These are phyloP conservation scores for Mamestra brassicae DNA, from an alignment of 2,888 invertebrate species.

Conservation along the genomic window DNA sequence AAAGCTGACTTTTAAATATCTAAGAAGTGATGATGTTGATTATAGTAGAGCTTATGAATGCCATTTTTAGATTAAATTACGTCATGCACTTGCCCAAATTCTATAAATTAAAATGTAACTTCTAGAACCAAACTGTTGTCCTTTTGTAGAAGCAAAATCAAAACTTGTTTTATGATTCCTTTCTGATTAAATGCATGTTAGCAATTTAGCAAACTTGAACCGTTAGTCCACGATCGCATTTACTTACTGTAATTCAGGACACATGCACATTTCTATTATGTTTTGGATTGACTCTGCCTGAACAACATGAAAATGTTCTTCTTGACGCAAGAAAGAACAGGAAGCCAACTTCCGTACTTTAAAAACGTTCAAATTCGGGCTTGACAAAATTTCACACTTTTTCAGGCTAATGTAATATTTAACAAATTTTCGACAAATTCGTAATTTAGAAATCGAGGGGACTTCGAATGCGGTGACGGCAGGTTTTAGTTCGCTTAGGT, in stretches of 20 bases:
- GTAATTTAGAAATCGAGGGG: not conserved
- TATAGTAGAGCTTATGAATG: constrained; percentile 28
- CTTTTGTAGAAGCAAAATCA: not conserved
- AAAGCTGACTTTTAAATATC: constrained; percentile 17
- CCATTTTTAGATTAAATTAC: constrained; percentile 5
- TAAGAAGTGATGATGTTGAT: not conserved
- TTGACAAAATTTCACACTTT: not conserved
- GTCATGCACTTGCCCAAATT: constrained; percentile 21
- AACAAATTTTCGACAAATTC: not conserved
- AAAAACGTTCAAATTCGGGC: not conserved
- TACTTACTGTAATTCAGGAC: constrained; percentile 5
- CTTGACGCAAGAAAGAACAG: too few relatives aligned
- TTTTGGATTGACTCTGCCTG: not conserved
- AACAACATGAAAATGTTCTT: too few relatives aligned
- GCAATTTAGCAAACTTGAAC: constrained; percentile 7
- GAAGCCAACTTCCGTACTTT: not conserved
- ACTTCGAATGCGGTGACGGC: not conserved
- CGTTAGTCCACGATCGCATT: constrained; percentile 6
- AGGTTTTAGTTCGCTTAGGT: constrained; percentile 11
- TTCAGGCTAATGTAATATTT: not conserved
- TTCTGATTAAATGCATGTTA: not conserved
- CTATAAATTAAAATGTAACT: constrained; percentile 2
- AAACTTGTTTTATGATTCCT: not conserved
- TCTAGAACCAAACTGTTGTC: not conserved
- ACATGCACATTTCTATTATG: not conserved